These are phyloP conservation scores for Eonycteris spelaea DNA, from an alignment of 2,113 vertebrate genomes.

Conservation along the genomic window DNA sequence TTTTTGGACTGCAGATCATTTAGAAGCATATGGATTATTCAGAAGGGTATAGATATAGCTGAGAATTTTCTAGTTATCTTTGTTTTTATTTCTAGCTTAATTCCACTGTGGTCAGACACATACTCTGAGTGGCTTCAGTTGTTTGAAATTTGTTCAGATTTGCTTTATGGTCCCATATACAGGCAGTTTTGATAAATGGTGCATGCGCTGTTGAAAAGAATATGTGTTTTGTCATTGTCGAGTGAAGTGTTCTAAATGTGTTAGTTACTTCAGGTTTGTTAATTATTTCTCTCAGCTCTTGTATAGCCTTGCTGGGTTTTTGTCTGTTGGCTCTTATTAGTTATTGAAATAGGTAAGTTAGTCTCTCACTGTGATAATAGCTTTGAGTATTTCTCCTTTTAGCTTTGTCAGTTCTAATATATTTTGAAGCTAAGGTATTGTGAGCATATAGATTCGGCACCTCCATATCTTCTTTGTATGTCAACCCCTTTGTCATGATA, in stretches of 20 bases:
- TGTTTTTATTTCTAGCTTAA: not conserved
- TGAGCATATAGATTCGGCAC: not conserved
- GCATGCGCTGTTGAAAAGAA: not conserved
- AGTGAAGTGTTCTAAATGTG: not conserved
- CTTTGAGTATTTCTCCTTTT: not conserved
- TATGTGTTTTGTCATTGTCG: not conserved
- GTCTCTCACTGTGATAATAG: not conserved
- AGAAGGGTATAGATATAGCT: not conserved
- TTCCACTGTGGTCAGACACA: not conserved
- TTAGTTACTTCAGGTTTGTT: not conserved
- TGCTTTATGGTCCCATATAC: not conserved
- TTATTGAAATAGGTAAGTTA: not conserved
- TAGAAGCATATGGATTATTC: not conserved
- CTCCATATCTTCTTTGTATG: not conserved
- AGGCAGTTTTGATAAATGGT: not conserved
- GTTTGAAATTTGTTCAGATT: not conserved
- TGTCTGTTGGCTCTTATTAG: not conserved
- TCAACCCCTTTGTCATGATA: not conserved
- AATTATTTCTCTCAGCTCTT: not conserved
- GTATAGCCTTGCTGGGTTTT: not conserved
- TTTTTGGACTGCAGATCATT: not conserved
- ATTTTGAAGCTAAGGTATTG: not conserved
- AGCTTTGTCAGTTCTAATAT: not conserved
- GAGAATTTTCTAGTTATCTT: not conserved
- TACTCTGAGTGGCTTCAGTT: not conserved